Evolutionary conservation across 2,888 invertebrate species (phyloP), one percentile per base, ranked within the genome.

Genomic region (Pammene aurita): DNA sequence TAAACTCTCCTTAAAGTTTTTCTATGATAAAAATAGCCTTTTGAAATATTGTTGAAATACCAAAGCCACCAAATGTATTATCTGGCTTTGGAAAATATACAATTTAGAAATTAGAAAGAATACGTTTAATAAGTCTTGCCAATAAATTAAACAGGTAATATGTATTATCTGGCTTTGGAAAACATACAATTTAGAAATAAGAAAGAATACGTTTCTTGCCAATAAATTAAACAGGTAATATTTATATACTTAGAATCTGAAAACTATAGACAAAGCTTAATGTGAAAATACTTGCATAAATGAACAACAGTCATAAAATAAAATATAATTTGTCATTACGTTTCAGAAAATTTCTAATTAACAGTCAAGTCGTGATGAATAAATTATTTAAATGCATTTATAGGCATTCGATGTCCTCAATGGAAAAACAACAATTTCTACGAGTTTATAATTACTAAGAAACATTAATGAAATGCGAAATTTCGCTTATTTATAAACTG

Each of bases 271-370:
- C 14, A 46, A 0, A 46, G 46, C 6, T 46, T 46, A 14, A n/a
- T 46, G 14, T 14, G 46, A 46, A 14, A 14, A 46, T 46, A 46
- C 1, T 13, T 44, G 6, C 14, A 6, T 46, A 11, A 42, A 42
- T 11, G 14, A 67, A 72, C 34, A n/a, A 50, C 56, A 65, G 55
- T 75, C 70, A 70, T 77, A 72, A 78, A 76, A 74, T 74, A 73
- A 72, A 61, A 76, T 72, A 65, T 67, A 70, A 74, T 72, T 74
- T 66, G 71, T 54, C 70, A 66, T 72, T 70, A 72, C 70, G 66
- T 42, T 46, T 57, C 42, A 65, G 65, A 61, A 66, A 67, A 50
- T 71, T 61, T 67, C 46, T 61, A 66, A 66, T 72, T 58, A 70
- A 56, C 50, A 57, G 52, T 38, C 18, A 46, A 9, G 58, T 50